These are phyloP conservation scores for Leucoptera coffeella DNA, from an alignment of 2,888 invertebrate genomes.

Conservation along the genomic window DNA sequence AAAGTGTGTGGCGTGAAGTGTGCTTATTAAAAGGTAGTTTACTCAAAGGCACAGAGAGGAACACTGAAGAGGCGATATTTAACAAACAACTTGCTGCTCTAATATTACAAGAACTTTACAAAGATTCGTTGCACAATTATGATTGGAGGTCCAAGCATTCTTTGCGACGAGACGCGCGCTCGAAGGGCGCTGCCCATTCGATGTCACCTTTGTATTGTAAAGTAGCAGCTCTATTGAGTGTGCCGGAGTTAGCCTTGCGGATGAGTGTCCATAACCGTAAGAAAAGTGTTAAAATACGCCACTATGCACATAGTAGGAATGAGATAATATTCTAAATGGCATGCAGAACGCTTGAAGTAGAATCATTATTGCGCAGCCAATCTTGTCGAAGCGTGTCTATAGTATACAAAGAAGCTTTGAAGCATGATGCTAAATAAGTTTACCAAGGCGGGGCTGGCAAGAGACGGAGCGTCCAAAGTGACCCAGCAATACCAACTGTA, in stretches of 20 bases:
- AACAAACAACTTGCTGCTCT: too few relatives aligned
- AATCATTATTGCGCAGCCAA: slow-evolving; percentile 55
- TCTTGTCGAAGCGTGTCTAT: slow-evolving; percentile 54
- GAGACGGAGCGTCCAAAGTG: slow-evolving; percentile 46
- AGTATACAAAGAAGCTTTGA: slow-evolving; percentile 50
- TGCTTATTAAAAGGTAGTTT: too few relatives aligned
- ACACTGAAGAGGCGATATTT: too few relatives aligned
- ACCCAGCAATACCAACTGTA: slow-evolving; percentile 48
- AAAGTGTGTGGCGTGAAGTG: too few relatives aligned
- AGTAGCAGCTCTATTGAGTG: not conserved
- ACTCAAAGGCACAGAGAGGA: too few relatives aligned
- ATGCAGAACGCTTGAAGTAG: slow-evolving; percentile 55
- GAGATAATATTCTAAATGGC: slow-evolving; percentile 52
- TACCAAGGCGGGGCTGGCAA: slow-evolving; percentile 50
- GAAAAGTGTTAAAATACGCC: slow-evolving; percentile 44
- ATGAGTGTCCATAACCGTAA: slow-evolving; percentile 39
- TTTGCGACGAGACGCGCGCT: slow-evolving; percentile 32
- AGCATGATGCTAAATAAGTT: slow-evolving; percentile 54
- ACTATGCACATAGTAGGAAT: slow-evolving; percentile 50
- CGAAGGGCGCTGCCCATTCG: too few relatives aligned
- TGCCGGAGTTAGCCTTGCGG: slow-evolving; percentile 25
- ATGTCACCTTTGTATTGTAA: slow-evolving; percentile 52
- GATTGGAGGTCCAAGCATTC: slow-evolving; percentile 51
- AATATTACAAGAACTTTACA: slow-evolving; percentile 53
- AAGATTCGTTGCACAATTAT: slow-evolving; percentile 54